phyloP scores from a whole-genome alignment of 2,888 invertebrate species.

The Epicampocera succincta region DNA sequence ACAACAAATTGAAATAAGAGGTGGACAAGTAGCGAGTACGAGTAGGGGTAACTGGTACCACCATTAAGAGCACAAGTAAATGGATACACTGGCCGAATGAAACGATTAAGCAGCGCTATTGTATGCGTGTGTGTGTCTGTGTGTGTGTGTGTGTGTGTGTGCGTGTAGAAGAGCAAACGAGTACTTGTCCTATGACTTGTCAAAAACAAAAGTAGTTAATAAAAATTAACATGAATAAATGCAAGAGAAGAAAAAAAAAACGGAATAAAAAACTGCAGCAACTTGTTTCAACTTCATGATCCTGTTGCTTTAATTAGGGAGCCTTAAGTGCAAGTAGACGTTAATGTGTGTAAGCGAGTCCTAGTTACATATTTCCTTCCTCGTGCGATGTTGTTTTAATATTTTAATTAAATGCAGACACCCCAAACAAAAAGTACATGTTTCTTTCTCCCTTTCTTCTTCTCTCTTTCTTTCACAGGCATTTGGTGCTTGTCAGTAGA shows the following conservation, averaged over 20 bases:
- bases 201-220: conserved; percentile 61
- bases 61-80: conserved; percentile 30
- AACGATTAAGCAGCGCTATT: neutral
- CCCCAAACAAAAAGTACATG: conserved; percentile 54
- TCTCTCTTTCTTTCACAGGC: neutral
- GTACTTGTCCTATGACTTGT: conserved; percentile 61
- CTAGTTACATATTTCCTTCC: conserved; percentile 37
- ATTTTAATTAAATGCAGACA: conserved; percentile 71
- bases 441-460: neutral
- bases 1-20: conserved; percentile 39
- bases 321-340: conserved; percentile 16
- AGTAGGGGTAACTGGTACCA: conserved; percentile 55
- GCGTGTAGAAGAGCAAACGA: neutral
- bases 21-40: conserved; percentile 12
- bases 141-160: neutral
- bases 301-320: conserved; percentile 63
- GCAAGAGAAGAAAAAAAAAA: conserved; percentile 11
- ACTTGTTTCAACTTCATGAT: conserved; percentile 58
- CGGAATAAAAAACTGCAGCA: conserved; percentile 18
- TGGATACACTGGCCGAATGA: neutral
- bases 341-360: conserved; percentile 27
- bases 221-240: conserved; percentile 65
- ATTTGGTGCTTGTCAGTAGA: conserved; percentile 20
- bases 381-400: conserved; percentile 66
- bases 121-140: neutral